Evolutionary conservation across 2,797 vertebrate genomes (phyloP), one percentile per base, ranked within the genome.

Genomic region (Caiman crocodilus): DNA sequence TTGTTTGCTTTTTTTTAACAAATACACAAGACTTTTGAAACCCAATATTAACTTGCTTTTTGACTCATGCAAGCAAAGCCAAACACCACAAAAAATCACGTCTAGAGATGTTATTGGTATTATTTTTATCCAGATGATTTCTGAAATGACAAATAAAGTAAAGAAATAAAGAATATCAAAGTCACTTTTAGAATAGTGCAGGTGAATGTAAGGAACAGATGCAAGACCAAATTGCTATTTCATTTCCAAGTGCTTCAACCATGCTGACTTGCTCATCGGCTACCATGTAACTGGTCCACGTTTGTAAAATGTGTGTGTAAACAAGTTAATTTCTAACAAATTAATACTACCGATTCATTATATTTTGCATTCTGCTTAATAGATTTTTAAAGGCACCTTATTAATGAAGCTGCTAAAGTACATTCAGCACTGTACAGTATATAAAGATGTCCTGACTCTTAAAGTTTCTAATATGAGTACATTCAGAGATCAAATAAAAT

Each of bases 141-240:
- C 30, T 42, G 26, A 90, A 60, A 65, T 57, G 77, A 94, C 93
- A 94, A 95, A 81, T 0, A 60, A 35, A 93, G 85, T 42, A 71
- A 76, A 94, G 86, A 87, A 94, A 95, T 56, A 35, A 93, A 79
- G 32, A 85, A 76, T 67, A 92, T 58, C 86, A 79, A 75, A 88
- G 85, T 73, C 87, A 85, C 69, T 74, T 79, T 93, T 96, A 74
- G 88, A 92, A 65, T 32, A 88, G 35, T 2, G 6, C 63, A 75
- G 28, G n/a, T 87, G 93, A 95, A 96, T 57, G 84, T 23, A 91
- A 96, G 80, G 76, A 94, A 84, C 94, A 95, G 92, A 96, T 76
- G 93, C 94, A 96, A 96, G 95, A 94, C 63, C 14, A 80, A 91
- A 94, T 80, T 60, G 58, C 87, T 75, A 35, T 12, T 91, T 90